A percentile compares a stretch with the other conserved stretches of the same genome.
Conservation (phyloP, 30 jellyfish, hydroid and myxozoan genomes). For the Pelagia noctiluca region DNA sequence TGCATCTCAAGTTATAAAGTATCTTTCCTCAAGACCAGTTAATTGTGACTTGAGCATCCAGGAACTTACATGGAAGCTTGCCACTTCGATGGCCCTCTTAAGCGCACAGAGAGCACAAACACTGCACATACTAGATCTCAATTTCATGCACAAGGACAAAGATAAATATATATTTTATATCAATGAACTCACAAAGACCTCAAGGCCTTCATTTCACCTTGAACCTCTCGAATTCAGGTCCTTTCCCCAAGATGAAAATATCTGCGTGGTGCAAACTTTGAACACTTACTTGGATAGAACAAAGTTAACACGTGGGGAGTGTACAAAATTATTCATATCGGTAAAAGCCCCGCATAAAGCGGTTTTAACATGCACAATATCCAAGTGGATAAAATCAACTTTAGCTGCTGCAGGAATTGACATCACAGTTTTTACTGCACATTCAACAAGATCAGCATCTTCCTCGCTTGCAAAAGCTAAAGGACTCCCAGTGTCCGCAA, state of each 20-base stretch:
- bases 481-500: slow-evolving; percentile 42
- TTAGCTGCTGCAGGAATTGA: slow-evolving; percentile 56
- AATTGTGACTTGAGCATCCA: slow-evolving; percentile 4
- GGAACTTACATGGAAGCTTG: slow-evolving; percentile 27
- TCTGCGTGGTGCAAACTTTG: slow-evolving; percentile 29
- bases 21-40: slow-evolving; percentile 41
- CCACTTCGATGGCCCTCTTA: slow-evolving; percentile 20
- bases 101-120: slow-evolving; percentile 38
- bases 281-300: slow-evolving; percentile 28
- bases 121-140: slow-evolving; percentile 18
- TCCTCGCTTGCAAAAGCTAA: slow-evolving; percentile 38
- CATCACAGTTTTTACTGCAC: slow-evolving; percentile 28
- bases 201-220: slow-evolving; percentile 34
- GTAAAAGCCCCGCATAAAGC: slow-evolving; percentile 44
- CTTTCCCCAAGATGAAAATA: slow-evolving; percentile 33
- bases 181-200: slow-evolving; percentile 20
- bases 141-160: slow-evolving; percentile 23
- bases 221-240: slow-evolving; percentile 41
- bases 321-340: slow-evolving; percentile 27
- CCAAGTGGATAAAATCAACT: slow-evolving; percentile 34
- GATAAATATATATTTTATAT: neutral
- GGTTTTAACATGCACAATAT: slow-evolving; percentile 26
- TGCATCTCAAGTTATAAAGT: slow-evolving; percentile 24
- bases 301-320: slow-evolving; percentile 30
- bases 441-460: slow-evolving; percentile 45